Base-by-base conservation (phyloP, 2,113 vertebrate genomes). In the Otis tarda region DNA sequence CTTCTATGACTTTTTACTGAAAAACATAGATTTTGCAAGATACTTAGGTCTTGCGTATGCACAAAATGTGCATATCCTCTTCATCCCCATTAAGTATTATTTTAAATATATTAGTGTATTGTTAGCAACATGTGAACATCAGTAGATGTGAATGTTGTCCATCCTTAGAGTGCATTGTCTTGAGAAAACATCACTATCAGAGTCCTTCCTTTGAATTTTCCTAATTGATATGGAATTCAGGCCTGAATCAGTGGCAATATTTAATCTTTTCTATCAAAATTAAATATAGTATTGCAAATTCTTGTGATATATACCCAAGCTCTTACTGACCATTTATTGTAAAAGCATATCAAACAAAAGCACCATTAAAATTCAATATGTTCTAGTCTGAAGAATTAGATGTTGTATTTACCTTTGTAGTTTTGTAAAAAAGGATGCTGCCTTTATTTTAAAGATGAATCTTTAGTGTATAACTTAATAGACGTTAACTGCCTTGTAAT, bases 231-330 rank as follows among this genome's bases (percentile, higher is more conserved):
- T 49, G 41, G 73, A 94, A 78, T 37, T 25, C 33, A 75, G 41
- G 37, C 27, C 74, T 95, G 57, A 95, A 85, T 83, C 56, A 49
- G n/a, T 89, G 43, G 35, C 79, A 95, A 90, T 81, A 65, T 59
- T 90, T 83, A 85, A 79, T 81, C 12, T 81, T 94, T 94, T 83
- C 22, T 84, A 56, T 87, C n/a, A 94, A 76, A 91, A 89, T 60
- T 56, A 92, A 92, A 81, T 82, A 69, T 20, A 83, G 14, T 89
- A 82, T 60, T 90, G 14, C 41, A 86, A 90, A 63, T 13, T 70
- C 39, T 69, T 95, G 13, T 71, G 28, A 43, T 95, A 35, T 64
- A 45, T 55, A 74, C 43, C 59, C 76, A 75, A 75, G 30, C 23
- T 68, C 53, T 87, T 70, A 53, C 45, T 89, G 49, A 67, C 13